Conservation (phyloP, 2,113 vertebrate species). For the Chaenocephalus aceratus region DNA sequence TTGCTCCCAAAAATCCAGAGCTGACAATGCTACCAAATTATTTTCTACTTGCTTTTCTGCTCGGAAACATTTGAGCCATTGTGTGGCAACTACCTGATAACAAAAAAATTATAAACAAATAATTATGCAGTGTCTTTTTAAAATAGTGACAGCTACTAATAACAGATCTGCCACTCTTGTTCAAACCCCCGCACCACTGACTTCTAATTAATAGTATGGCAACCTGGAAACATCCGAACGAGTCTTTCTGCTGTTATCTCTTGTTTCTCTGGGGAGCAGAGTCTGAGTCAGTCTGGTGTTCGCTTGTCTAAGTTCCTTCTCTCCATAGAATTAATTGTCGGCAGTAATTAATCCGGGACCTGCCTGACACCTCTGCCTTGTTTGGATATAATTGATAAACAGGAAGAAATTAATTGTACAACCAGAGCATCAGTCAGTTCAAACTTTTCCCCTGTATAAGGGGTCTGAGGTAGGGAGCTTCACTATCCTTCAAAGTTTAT, state of each 20-base stretch:
- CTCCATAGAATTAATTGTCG: constrained; percentile 54
- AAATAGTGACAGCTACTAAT: constrained; percentile 22
- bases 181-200: constrained; percentile 38
- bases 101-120: background rate
- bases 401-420: constrained; percentile 58
- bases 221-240: constrained; percentile 33
- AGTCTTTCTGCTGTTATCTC: constrained; percentile 25
- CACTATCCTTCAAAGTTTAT: constrained; percentile 1
- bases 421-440: background rate
- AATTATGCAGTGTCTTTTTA: background rate
- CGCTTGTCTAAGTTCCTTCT: constrained; percentile 48
- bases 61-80: background rate
- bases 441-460: constrained; percentile 1
- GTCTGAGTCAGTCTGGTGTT: constrained; percentile 36
- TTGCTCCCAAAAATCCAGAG: background rate
- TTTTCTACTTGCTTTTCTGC: background rate
- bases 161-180: constrained; percentile 22
- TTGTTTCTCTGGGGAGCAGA: constrained; percentile 37
- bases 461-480: constrained; percentile 3
- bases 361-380: constrained; percentile 50
- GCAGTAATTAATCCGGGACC: constrained; percentile 70
- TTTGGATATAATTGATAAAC: constrained; percentile 53
- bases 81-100: background rate
- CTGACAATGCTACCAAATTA: background rate
- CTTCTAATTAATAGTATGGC: constrained; percentile 57